Base-by-base conservation (phyloP, 2,797 vertebrate species). In the Macroramphosus scolopax region DNA sequence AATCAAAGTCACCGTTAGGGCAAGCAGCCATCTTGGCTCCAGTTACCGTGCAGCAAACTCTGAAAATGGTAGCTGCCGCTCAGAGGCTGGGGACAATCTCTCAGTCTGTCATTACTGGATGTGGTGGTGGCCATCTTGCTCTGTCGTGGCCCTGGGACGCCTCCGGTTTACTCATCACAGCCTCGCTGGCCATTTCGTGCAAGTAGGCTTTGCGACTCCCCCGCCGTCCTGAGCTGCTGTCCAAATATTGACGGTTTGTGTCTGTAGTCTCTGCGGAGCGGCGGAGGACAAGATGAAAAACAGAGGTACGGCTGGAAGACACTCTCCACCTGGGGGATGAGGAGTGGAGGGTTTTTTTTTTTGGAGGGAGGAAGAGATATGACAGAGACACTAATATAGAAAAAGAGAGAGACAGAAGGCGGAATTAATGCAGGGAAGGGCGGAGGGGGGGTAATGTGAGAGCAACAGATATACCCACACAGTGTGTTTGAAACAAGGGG, bases 191-290 rank as follows among this genome's bases (percentile, higher is more conserved):
- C 78, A 59, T 43, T 51, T 56, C 8, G 13, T 62, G 49, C 40
- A 50, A 54, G 62, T 62, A 81, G 75, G 65, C 63, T 22, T 36
- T 30, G 37, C 46, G 56, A 13, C 55, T 76, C 70, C 64, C 70
- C 58, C 51, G 66, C 36, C 17, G 28, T 57, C 40, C 41, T 13
- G 30, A 59, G 69, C 52, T 53, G 63, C 78, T 80, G 77, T 85
- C 79, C 73, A 87, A 85, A 87, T 86, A 84, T 84, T 84, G 83
- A 81, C 40, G 15, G 70, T 69, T 68, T 67, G 49, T 66, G 70
- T 61, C 76, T 65, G 56, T 53, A 51, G 56, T 74, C 79, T 84
- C 77, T 60, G 28, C 3, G 59, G 76, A 78, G 52, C 32, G 25
- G 58, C n/a, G 58, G 57, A 76, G 52, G 71, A 76, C 60, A 72